Evolutionary conservation across 37 sponge, comb jelly and placozoan species (phyloP).

Genomic region (Agelas oroides): DNA sequence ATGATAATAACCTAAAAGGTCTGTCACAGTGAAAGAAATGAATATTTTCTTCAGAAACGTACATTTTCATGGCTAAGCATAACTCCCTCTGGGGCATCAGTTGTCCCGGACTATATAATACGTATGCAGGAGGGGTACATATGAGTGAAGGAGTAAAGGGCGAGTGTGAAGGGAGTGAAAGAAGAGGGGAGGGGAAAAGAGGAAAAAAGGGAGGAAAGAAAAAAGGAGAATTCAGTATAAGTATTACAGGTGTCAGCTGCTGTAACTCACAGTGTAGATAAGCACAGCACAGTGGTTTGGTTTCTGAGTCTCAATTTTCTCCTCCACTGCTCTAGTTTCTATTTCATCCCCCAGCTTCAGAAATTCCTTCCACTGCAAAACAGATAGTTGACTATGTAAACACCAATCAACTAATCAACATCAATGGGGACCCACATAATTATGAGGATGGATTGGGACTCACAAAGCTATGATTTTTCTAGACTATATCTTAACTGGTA

Average conservation of each 20-base stretch:
- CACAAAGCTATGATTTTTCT: too few species aligned
- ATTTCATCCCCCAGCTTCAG: conserved; percentile 79
- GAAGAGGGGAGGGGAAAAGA: too few species aligned
- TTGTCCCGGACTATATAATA: conserved; percentile 95
- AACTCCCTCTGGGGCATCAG: conserved; percentile 88
- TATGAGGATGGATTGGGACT: too few species aligned
- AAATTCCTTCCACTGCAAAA: conserved; percentile 87
- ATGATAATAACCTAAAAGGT: neutral
- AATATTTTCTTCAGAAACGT: conserved; percentile 14
- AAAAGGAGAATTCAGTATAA: too few species aligned
- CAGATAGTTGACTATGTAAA: neutral
- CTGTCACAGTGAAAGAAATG: too few species aligned
- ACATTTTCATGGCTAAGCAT: conserved; percentile 96
- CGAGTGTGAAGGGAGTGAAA: too few species aligned
- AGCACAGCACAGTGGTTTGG: conserved; percentile 83
- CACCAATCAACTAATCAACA: too few species aligned
- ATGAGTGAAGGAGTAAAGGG: too few species aligned
- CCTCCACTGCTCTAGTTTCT: conserved; percentile 59
- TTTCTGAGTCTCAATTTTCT: conserved; percentile 42
- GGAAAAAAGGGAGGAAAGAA: too few species aligned
- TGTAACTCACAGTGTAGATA: conserved; percentile 86
- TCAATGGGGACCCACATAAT: too few species aligned
- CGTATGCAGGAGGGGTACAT: neutral
- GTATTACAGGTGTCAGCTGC: too few species aligned
- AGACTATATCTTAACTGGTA: neutral